phyloP scores from a whole-genome alignment of 30 jellyfish, hydroid and myxozoan species.

The Cassiopea xamachana region DNA sequence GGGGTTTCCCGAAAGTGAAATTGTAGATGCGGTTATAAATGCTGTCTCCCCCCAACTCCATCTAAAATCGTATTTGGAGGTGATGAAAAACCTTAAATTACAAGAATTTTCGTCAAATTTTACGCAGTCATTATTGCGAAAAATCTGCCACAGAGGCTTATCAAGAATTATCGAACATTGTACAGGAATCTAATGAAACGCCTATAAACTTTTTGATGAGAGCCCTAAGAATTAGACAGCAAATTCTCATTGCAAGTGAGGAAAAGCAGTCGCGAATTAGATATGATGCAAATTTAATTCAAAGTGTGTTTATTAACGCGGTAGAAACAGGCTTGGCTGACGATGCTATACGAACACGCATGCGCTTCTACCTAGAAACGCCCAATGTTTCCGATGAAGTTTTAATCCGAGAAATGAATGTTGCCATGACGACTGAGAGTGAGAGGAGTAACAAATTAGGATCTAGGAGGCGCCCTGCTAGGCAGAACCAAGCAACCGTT shows the following conservation, averaged over 20 bases:
- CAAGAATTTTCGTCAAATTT: constrained; percentile 33
- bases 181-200: constrained; percentile 50
- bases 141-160: constrained; percentile 54
- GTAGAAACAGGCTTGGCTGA: constrained; percentile 51
- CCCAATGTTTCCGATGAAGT: constrained; percentile 40
- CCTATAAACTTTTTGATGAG: constrained; percentile 34
- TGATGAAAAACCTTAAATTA: constrained; percentile 32
- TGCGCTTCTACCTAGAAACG: constrained; percentile 42
- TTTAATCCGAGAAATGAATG: constrained; percentile 35
- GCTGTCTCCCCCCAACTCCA: constrained; percentile 51
- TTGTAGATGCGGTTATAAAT: constrained; percentile 41
- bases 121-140: constrained; percentile 57
- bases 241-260: constrained; percentile 34
- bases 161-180: constrained; percentile 37
- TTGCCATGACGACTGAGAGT: constrained; percentile 48
- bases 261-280: constrained; percentile 33
- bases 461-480: neutral
- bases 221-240: constrained; percentile 27
- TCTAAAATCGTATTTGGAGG: constrained; percentile 54
- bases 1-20: constrained; percentile 49
- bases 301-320: constrained; percentile 42
- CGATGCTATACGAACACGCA: constrained; percentile 54
- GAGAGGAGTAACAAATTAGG: constrained; percentile 32
- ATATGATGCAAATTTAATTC: constrained; percentile 32
- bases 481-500: constrained; percentile 23